Conservation (phyloP, 2,888 invertebrate species). For the Netelia virgata region DNA sequence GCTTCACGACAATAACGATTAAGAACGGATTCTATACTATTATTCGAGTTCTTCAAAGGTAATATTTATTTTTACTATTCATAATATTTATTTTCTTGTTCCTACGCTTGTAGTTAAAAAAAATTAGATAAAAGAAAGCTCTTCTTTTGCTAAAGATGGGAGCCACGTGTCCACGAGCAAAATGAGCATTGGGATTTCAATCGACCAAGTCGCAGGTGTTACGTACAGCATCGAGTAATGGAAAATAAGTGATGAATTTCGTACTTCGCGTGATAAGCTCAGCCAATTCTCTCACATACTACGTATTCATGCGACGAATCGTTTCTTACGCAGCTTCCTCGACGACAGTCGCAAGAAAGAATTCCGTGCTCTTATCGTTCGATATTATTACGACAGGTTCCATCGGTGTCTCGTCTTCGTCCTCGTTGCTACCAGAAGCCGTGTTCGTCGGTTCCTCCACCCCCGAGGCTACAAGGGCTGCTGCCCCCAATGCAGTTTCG, state of each 20-base stretch:
- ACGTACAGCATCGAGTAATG: not conserved
- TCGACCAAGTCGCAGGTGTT: too few relatives aligned
- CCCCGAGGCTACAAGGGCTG: constrained; percentile 87
- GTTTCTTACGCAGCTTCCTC: constrained; percentile 92
- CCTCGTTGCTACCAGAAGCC: constrained; percentile 95
- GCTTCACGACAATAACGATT: too few relatives aligned
- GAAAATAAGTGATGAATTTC: constrained; percentile 46
- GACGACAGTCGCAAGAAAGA: constrained; percentile 95
- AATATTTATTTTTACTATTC: too few relatives aligned
- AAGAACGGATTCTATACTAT: too few relatives aligned
- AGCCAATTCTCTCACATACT: constrained; percentile 31
- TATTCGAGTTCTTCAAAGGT: too few relatives aligned
- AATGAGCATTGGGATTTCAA: too few relatives aligned
- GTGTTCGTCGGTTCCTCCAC: constrained; percentile 95
- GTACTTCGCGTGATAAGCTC: constrained; percentile 15
- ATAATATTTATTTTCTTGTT: too few relatives aligned
- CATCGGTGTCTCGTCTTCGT: constrained; percentile 88
- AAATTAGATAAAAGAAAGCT: too few relatives aligned
- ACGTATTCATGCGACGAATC: not conserved
- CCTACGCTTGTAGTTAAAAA: too few relatives aligned
- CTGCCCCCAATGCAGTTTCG: constrained; percentile 90
- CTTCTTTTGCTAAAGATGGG: too few relatives aligned
- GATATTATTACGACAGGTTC: constrained; percentile 89
- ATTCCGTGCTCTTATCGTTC: constrained; percentile 96
- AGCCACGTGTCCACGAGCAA: too few relatives aligned